Evolutionary conservation across 2,113 vertebrate genomes (phyloP).

Genomic region (Ursus arctos): DNA sequence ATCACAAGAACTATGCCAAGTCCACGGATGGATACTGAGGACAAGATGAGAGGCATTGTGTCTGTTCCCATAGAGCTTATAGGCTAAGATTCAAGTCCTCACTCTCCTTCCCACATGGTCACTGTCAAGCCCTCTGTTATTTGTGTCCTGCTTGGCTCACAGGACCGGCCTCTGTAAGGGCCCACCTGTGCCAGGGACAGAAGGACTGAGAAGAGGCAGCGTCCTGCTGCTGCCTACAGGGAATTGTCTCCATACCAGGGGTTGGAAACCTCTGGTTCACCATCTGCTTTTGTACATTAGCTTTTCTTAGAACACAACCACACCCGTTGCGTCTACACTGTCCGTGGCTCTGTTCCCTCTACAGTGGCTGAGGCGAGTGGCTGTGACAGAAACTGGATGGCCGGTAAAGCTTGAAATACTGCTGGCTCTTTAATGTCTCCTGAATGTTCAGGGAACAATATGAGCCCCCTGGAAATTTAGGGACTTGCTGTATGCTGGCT

Average conservation of each 20-base stretch:
- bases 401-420: neutral
- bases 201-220: neutral
- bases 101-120: neutral
- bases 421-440: neutral
- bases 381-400: neutral
- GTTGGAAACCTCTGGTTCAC: neutral
- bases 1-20: neutral
- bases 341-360: rapidly evolving
- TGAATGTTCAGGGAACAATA: neutral
- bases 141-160: neutral
- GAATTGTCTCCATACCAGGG: neutral
- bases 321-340: rapidly evolving
- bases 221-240: neutral
- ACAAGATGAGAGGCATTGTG: neutral
- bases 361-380: neutral
- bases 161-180: neutral
- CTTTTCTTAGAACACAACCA: neutral
- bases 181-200: neutral
- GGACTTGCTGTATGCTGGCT: neutral
- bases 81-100: neutral
- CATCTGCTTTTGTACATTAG: neutral
- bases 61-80: neutral
- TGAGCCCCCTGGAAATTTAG: neutral
- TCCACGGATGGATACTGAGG: neutral
- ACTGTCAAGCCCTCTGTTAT: neutral